Base-by-base conservation (phyloP, 2,888 invertebrate genomes). In the Reticulitermes lucifugus region DNA sequence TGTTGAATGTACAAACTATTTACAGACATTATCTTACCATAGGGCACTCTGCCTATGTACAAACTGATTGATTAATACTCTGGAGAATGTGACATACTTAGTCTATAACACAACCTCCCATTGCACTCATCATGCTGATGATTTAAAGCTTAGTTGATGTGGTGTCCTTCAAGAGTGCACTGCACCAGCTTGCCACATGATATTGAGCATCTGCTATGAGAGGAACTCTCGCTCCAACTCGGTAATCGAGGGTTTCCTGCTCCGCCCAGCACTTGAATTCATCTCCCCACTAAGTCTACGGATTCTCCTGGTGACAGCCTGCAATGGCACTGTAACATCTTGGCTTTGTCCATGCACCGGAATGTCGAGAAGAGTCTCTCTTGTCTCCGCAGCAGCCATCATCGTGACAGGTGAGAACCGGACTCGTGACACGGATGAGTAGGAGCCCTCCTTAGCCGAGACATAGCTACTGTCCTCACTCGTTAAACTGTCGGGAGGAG, bases 381-480 rank as follows among this genome's bases (percentile, higher is more conserved):
- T 87, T 65, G 88, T 87, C 89, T 91, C 84, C 89, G 89, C 86
- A 89, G 91, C 88, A 89, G 91, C 88, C 89, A 89, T 87, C 82
- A 90, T 89, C 84, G 90, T 55, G 83, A 95, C 95, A 0, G 97
- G 96, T 81, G 96, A 96, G 91, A 96, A 96, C 85, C 95, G 92
- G 86, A 95, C 96, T 22, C 96, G 92, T 70, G 94, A 94, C 86
- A 94, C 94, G n/a, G 95, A 95, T 86, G 94, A 92, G 22, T 94
- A 93, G 0, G 93, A 92, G 86, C 92, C 94, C 89, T 96, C 96
- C 89, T 96, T 93, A 29, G 97, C 97, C 14, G 97, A 97, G 88
- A 96, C 94, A 90, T 97, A 98, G 75, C 96, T 96, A 89, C 96
- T 96, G 89, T 97, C 97, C 88, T 98, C 98, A 89, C 96, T 96